phyloP scores from a whole-genome alignment of 1,140 invertebrate genomes.

The Apis florea region DNA sequence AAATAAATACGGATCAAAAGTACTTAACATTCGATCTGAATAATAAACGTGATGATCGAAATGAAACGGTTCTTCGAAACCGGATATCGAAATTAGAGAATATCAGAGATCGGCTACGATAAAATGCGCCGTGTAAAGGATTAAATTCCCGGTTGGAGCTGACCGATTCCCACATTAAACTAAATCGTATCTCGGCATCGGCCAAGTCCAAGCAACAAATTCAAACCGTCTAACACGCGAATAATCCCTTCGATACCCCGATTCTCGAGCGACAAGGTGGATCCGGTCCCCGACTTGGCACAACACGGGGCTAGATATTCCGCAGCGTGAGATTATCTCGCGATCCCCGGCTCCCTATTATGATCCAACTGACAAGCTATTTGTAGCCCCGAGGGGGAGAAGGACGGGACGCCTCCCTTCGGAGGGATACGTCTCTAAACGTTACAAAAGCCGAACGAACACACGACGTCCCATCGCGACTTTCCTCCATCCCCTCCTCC shows the following conservation, averaged over 20 bases:
- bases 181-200: neutral
- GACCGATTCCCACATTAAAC: neutral
- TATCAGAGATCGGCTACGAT: no score
- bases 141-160: no score
- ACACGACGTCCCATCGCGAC: neutral
- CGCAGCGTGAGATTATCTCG: slow-evolving; percentile 69
- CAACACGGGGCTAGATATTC: slow-evolving; percentile 27
- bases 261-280: neutral
- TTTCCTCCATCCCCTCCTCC: neutral
- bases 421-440: slow-evolving; percentile 42
- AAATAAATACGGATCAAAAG: no score
- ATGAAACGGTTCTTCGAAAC: no score
- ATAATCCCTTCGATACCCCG: slow-evolving; percentile 24
- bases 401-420: slow-evolving; percentile 37
- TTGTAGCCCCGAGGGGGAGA: slow-evolving; percentile 68
- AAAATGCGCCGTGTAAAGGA: neutral
- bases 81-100: no score
- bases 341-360: slow-evolving; percentile 72
- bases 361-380: slow-evolving; percentile 75
- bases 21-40: no score
- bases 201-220: neutral
- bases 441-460: slow-evolving; percentile 53
- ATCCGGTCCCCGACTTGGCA: neutral
- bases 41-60: no score
- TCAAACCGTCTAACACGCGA: neutral